phyloP scores from a whole-genome alignment of 2,113 vertebrate genomes.

The Mixornis gularis region DNA sequence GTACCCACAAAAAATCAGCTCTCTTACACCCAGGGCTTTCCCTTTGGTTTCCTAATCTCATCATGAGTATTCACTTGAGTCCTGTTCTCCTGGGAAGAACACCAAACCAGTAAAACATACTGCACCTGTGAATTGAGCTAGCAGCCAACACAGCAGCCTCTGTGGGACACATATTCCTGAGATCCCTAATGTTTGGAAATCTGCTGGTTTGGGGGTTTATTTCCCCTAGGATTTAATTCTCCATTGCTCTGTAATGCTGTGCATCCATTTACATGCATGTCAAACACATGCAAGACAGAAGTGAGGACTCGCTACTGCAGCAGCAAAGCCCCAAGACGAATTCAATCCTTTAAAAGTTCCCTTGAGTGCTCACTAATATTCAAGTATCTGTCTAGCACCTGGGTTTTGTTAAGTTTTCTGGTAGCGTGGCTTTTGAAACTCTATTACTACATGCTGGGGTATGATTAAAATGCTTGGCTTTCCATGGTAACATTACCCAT shows the following conservation, averaged over 20 bases:
- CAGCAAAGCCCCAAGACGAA: background rate
- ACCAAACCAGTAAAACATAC: background rate
- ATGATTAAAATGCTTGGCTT: slow-evolving; percentile 23
- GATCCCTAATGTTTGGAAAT: background rate
- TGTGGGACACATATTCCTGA: background rate
- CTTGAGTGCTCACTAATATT: background rate
- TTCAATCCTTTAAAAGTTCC: background rate
- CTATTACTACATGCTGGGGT: background rate
- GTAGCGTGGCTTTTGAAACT: background rate
- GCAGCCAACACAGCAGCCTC: background rate
- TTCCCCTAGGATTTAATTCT: background rate
- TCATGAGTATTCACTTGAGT: background rate
- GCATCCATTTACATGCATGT: background rate
- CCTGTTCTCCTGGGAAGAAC: background rate
- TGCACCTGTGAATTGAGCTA: background rate
- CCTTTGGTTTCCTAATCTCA: background rate
- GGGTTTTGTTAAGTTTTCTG: background rate
- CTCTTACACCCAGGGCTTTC: background rate
- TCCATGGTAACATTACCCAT: slow-evolving; percentile 20
- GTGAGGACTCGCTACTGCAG: accelerated
- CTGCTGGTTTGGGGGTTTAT: background rate
- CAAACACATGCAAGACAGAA: background rate
- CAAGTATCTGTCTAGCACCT: background rate
- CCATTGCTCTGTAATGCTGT: background rate
- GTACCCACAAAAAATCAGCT: background rate